Base-by-base conservation (phyloP, 1,140 invertebrate species). In the Drosophila orosa region DNA sequence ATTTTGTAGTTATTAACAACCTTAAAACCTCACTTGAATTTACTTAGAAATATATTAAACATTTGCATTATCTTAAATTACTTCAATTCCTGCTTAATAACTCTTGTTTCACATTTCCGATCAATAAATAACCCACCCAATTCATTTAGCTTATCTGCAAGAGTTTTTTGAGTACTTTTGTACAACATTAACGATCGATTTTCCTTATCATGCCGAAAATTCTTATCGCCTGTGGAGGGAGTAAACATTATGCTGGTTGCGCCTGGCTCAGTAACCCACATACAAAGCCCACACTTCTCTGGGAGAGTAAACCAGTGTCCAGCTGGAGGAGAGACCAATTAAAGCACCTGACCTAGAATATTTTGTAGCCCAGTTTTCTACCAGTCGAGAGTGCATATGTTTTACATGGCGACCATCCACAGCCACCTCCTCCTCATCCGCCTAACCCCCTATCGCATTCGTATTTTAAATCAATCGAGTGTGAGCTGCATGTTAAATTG, bases 291-390 rank as follows among this genome's bases (percentile, higher is more conserved):
- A 35, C 35, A 22, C 56, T 54, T 67, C 39, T 60, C 24, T 15
- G 54, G 27, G 29, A 31, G 39, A 65, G 62, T 33, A 35, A 62
- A 19, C 22, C 22, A 22, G 10, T 24, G 57, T 29, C 42, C 56
- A 44, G 59, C 25, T 24, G 59, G 44, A 33, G 48, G 71, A 75
- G 56, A 54, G 63, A 60, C 71, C 83, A 86, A 86, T 86, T 86
- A 82, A 73, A 52, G 45, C 78, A 76, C 67, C 59, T 86, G 83
- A 86, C 82, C 82, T 81, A 85, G 78, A 85, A 86, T 72, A 80
- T 27, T 25, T 73, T 71, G 65, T 78, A 85, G 77, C 81, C 81
- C 74, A 85, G 78, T 80, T 85, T 73, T 67, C 25, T 42, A 22
- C 24, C 37, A 31, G 62, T 15, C 42, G 45, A 37, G 42, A 65